Evolutionary conservation across 2,888 invertebrate species (phyloP), one percentile per base, ranked within the genome.

Genomic region (Shargacucullia verbasci): DNA sequence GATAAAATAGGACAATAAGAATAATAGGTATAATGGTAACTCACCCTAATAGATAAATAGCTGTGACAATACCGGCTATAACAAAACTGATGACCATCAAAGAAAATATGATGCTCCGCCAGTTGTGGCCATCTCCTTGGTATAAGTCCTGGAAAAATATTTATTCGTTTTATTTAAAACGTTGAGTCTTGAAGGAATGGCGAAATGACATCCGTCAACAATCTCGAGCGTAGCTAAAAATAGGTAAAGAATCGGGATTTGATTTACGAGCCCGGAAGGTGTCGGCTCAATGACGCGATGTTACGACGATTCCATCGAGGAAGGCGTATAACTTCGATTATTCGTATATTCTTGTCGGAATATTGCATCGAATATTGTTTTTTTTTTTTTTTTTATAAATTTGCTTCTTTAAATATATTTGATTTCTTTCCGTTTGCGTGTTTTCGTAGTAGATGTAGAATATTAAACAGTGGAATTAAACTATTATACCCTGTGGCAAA

Each of bases 21-120:
- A 67, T 0, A 57, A 15, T 15, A 37, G 25, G 20, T 31, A 38
- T 14, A 29, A 45, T 35, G 20, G 11, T 11, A 11, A 88, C 95
- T 94, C 79, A 96, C 96, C 98, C 98, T 87, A 98, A 95, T 87
- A 97, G 95, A 94, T 97, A 97, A 92, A 98, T 98, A 83, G 98
- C 98, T 80, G 97, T 97, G 79, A 97, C 97, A 85, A 98, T 98
- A 72, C 98, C 98, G 78, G 97, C 96, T 92, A 98, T 97, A 82
- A 98, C 97, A 91, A 96, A 95, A 88, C 97, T 96, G 92, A 98
- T 98, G 88, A 98, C 98, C 94, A 97, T 95, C 87, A 98, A 94
- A 70, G 97, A 97, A 90, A 98, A 97, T 87, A 98, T 95, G 85
- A 98, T 97, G 88, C 97, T 97, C 89, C 96, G 96, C 98, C 98